phyloP scores from a whole-genome alignment of 2,113 vertebrate species.

The Hippocampus barbouri region DNA sequence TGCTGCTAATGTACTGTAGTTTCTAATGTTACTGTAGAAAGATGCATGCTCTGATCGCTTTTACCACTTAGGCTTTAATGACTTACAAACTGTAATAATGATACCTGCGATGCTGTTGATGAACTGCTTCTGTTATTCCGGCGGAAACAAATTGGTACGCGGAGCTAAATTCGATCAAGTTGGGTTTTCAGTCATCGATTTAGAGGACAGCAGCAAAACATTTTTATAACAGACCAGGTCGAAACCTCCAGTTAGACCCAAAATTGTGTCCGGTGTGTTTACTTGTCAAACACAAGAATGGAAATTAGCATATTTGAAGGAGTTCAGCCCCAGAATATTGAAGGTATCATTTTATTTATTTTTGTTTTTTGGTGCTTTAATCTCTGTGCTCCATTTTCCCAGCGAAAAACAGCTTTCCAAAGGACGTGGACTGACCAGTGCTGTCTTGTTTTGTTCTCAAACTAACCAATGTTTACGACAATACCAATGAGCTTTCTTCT shows the following conservation, averaged over 20 bases:
- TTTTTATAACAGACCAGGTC: constrained; percentile 40
- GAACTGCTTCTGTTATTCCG: constrained; percentile 69
- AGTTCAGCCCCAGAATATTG: constrained; percentile 56
- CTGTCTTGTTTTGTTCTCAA: constrained; percentile 69
- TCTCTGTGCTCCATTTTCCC: constrained; percentile 50
- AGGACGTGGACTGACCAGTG: constrained; percentile 64
- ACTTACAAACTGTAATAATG: constrained; percentile 77
- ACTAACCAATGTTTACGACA: constrained; percentile 81
- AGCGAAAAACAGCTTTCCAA: constrained; percentile 58
- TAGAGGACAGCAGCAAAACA: constrained; percentile 30
- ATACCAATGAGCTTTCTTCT: constrained; percentile 80
- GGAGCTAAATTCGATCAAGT: constrained; percentile 65
- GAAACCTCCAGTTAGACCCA: constrained; percentile 42
- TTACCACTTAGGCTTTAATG: constrained; percentile 83
- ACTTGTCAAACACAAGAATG: constrained; percentile 43
- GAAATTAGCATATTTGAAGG: constrained; percentile 55
- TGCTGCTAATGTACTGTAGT: constrained; percentile 87
- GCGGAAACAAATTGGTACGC: constrained; percentile 70
- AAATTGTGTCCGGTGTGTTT: constrained; percentile 43
- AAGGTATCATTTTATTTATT: constrained; percentile 37
- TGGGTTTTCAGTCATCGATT: constrained; percentile 50
- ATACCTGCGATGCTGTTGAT: constrained; percentile 72
- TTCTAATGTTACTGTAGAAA: constrained; percentile 79
- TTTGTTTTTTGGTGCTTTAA: constrained; percentile 39
- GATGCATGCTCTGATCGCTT: constrained; percentile 83